phyloP scores from a whole-genome alignment of 2,888 invertebrate species.

The Pantelozetes paolii region DNA sequence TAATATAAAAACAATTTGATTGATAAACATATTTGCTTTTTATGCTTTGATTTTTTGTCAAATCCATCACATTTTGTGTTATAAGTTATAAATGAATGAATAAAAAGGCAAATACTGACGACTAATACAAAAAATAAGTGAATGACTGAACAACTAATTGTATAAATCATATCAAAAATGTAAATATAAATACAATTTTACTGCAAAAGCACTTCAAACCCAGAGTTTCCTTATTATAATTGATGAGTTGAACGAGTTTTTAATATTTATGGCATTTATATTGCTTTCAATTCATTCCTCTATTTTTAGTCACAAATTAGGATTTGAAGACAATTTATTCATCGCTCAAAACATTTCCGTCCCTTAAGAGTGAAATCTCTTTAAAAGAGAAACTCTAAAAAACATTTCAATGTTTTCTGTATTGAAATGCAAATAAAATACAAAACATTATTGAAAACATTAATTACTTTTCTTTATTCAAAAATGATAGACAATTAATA shows the following conservation, averaged over 20 bases:
- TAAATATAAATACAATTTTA: neutral
- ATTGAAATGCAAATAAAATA: too few relatives aligned
- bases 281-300: neutral
- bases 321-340: too few relatives aligned
- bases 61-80: constrained; percentile 2
- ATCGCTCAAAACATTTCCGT: neutral
- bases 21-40: too few relatives aligned
- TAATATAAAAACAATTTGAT: too few relatives aligned
- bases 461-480: constrained; percentile 1
- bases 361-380: neutral
- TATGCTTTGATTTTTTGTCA: neutral
- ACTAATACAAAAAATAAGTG: neutral
- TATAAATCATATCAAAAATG: neutral
- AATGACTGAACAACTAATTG: constrained; percentile 4
- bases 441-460: neutral
- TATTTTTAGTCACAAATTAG: too few relatives aligned
- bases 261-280: constrained; percentile 14
- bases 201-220: neutral
- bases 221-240: constrained; percentile 18
- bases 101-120: neutral
- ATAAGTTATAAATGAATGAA: neutral
- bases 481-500: constrained; percentile 10
- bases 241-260: constrained; percentile 1
- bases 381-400: neutral
- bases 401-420: neutral